A percentile compares a stretch with the other conserved stretches of the same genome.
These are phyloP conservation scores for Leptarthrus brevirostris DNA, from an alignment of 2,888 invertebrate species.

Conservation along the genomic window DNA sequence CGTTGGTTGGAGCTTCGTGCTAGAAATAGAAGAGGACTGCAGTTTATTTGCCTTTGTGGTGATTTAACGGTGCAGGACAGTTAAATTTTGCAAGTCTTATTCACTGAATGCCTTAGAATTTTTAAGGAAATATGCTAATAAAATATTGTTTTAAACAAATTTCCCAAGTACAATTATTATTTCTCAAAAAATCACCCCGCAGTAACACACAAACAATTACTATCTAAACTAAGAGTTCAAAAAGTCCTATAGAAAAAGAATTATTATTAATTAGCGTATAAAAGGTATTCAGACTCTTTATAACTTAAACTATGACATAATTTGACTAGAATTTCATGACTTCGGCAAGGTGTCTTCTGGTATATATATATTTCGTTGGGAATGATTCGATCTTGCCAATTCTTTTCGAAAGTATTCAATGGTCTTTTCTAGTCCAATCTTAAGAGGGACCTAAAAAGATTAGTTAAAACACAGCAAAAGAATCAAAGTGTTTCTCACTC, in stretches of 20 bases:
- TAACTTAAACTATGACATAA: not conserved
- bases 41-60: slow-evolving; percentile 8
- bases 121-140: too few relatives aligned
- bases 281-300: slow-evolving; percentile 25
- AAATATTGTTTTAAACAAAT: slow-evolving; percentile 1
- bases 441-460: slow-evolving; percentile 75
- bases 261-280: slow-evolving; percentile 1
- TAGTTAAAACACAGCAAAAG: not conserved
- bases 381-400: slow-evolving; percentile 74
- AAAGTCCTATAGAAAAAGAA: slow-evolving; percentile 40
- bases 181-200: slow-evolving; percentile 16
- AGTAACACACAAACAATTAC: slow-evolving; percentile 27
- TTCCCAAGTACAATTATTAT: slow-evolving; percentile 19
- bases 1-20: slow-evolving; percentile 86
- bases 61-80: slow-evolving; percentile 22
- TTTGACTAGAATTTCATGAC: slow-evolving; percentile 48
- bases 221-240: slow-evolving; percentile 1
- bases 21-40: slow-evolving; percentile 57
- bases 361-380: slow-evolving; percentile 68
- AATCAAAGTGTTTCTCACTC: slow-evolving; percentile 69
- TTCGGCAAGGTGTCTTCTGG: slow-evolving; percentile 53
- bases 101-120: too few relatives aligned
- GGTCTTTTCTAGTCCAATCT: slow-evolving; percentile 89
- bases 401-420: slow-evolving; percentile 95
- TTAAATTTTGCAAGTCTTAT: not conserved